Evolutionary conservation across 2,113 vertebrate genomes (phyloP).

Genomic region (Pedetes capensis): DNA sequence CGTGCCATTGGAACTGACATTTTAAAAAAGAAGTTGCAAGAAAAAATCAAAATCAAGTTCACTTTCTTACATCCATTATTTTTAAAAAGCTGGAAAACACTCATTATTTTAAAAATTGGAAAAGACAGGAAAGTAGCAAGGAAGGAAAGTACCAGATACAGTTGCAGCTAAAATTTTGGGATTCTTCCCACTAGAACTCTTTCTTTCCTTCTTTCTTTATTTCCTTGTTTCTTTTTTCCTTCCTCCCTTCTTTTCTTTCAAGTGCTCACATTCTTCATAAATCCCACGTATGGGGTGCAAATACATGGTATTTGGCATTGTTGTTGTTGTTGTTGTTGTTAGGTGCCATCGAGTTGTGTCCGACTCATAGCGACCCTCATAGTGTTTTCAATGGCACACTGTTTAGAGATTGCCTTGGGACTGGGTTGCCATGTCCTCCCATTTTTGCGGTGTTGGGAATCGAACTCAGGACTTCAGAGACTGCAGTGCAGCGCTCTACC

Average conservation of each 20-base stretch:
- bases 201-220: background rate
- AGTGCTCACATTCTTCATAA: background rate
- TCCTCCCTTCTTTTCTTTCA: background rate
- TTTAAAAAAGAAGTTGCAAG: background rate
- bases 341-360: too few species aligned
- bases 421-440: too few species aligned
- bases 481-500: too few species aligned
- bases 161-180: background rate
- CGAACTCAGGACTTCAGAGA: too few species aligned
- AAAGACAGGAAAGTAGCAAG: background rate
- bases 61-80: background rate
- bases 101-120: background rate
- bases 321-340: too few species aligned
- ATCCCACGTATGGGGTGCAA: background rate
- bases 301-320: background rate
- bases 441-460: too few species aligned
- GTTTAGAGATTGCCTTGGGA: too few species aligned
- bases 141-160: background rate
- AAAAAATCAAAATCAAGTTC: slow-evolving; percentile 8
- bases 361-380: too few species aligned
- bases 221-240: background rate
- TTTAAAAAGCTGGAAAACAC: background rate
- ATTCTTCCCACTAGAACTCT: background rate
- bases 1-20: background rate
- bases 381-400: too few species aligned